Evolutionary conservation across 2,113 vertebrate species (phyloP).

Genomic region (Ranitomeya imitator): DNA sequence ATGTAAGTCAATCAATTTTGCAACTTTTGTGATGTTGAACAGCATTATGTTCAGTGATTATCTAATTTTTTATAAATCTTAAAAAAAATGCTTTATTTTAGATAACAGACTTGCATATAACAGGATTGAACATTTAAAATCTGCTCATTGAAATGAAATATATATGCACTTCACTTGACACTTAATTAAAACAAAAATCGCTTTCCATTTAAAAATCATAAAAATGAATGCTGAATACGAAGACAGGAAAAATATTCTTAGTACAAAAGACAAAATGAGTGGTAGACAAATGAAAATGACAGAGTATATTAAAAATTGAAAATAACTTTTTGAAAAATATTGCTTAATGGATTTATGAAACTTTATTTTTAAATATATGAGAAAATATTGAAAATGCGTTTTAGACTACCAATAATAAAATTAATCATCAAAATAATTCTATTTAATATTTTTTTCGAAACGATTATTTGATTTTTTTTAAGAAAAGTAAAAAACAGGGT

Average conservation of each 20-base stretch:
- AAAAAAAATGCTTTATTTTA: background rate
- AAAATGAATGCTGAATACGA: conserved; percentile 31
- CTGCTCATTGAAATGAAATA: conserved; percentile 33
- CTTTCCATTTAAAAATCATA: conserved; percentile 54
- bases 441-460: too few species aligned
- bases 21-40: background rate
- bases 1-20: background rate
- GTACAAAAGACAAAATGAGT: conserved; percentile 25
- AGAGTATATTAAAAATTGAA: background rate
- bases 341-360: background rate
- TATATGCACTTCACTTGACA: conserved; percentile 49
- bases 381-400: background rate
- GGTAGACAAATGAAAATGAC: conserved; percentile 30
- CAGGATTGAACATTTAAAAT: conserved; percentile 1
- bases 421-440: background rate
- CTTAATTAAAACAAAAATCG: conserved; percentile 48
- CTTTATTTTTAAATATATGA: background rate
- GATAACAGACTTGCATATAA: background rate
- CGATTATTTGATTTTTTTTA: too few species aligned
- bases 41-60: background rate
- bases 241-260: conserved; percentile 28
- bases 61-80: background rate
- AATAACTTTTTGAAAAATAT: background rate
- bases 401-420: background rate
- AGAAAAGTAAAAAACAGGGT: too few species aligned